phyloP scores from a whole-genome alignment of 1,140 invertebrate genomes.

The Polyergus mexicanus region DNA sequence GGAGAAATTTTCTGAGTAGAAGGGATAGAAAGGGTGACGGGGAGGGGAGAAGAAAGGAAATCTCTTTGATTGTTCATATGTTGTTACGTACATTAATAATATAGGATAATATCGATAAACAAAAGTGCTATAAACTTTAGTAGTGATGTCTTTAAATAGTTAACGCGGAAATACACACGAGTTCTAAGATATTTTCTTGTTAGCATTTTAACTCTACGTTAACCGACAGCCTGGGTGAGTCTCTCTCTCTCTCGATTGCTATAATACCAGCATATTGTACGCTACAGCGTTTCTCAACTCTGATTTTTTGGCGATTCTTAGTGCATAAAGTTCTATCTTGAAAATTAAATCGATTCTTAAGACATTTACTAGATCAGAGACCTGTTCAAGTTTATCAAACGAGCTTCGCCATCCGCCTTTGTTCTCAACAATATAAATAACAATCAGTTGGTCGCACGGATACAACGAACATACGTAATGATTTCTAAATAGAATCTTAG shows the following conservation, averaged over 20 bases:
- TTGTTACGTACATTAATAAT: slow-evolving; percentile 85
- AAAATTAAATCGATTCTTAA: slow-evolving; percentile 22
- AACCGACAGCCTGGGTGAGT: slow-evolving; percentile 78
- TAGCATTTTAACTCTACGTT: slow-evolving; percentile 84
- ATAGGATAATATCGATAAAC: slow-evolving; percentile 76
- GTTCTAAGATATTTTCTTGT: slow-evolving; percentile 83
- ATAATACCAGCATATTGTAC: slow-evolving; percentile 59
- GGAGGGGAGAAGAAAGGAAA: background rate
- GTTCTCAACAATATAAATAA: background rate
- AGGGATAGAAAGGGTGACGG: background rate
- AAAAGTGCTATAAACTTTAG: slow-evolving; percentile 81
- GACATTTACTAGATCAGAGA: background rate
- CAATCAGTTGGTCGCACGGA: slow-evolving; percentile 24
- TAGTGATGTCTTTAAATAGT: slow-evolving; percentile 81
- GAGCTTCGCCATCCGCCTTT: background rate
- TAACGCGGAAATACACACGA: slow-evolving; percentile 71
- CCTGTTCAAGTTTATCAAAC: slow-evolving; percentile 37
- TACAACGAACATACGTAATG: slow-evolving; percentile 49
- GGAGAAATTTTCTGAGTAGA: slow-evolving; percentile 27
- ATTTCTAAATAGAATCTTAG: slow-evolving; percentile 10
- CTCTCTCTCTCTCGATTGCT: slow-evolving; percentile 79
- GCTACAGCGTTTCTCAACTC: slow-evolving; percentile 71
- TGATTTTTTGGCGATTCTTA: slow-evolving; percentile 31
- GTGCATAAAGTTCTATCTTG: slow-evolving; percentile 5
- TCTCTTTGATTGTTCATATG: slow-evolving; percentile 78